These are phyloP conservation scores for Ancistrus triradiatus DNA, from an alignment of 2,113 vertebrate genomes.

Conservation along the genomic window DNA sequence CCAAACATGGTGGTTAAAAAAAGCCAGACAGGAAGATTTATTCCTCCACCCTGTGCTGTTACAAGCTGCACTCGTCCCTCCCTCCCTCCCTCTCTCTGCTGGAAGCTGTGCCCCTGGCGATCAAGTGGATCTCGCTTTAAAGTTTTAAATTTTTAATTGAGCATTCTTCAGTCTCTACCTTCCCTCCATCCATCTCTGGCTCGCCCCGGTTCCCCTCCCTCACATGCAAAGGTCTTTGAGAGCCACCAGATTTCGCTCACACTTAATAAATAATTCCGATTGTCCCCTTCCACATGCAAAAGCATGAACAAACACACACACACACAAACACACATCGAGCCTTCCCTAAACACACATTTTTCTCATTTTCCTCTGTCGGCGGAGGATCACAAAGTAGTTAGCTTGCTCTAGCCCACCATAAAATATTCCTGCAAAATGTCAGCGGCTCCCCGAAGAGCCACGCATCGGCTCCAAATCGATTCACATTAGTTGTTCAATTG, in stretches of 20 bases:
- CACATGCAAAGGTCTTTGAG: slow-evolving; percentile 43
- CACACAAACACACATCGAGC: slow-evolving; percentile 11
- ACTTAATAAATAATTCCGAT: slow-evolving; percentile 49
- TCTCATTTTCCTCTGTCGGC: slow-evolving; percentile 59
- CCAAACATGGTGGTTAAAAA: background rate
- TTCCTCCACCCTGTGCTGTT: background rate
- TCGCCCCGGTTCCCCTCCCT: slow-evolving; percentile 34
- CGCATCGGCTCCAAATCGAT: slow-evolving; percentile 70
- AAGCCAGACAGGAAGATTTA: slow-evolving; percentile 14
- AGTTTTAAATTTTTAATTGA: slow-evolving; percentile 69
- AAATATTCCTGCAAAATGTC: slow-evolving; percentile 77
- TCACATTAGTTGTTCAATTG: slow-evolving; percentile 77
- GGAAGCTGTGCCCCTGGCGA: slow-evolving; percentile 43
- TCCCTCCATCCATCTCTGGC: slow-evolving; percentile 23
- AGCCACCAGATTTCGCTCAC: slow-evolving; percentile 42
- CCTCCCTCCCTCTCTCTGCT: background rate
- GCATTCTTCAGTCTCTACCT: slow-evolving; percentile 35
- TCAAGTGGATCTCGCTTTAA: slow-evolving; percentile 59
- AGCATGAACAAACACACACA: slow-evolving; percentile 1
- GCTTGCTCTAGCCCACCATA: slow-evolving; percentile 61
- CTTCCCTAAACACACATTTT: too few relatives aligned
- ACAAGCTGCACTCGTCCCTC: background rate
- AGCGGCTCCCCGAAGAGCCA: slow-evolving; percentile 64
- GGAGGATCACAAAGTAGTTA: slow-evolving; percentile 54
- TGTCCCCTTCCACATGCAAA: slow-evolving; percentile 8